Evolutionary conservation across 2,888 invertebrate species (phyloP).

Genomic region (Standfussiana lucernea): DNA sequence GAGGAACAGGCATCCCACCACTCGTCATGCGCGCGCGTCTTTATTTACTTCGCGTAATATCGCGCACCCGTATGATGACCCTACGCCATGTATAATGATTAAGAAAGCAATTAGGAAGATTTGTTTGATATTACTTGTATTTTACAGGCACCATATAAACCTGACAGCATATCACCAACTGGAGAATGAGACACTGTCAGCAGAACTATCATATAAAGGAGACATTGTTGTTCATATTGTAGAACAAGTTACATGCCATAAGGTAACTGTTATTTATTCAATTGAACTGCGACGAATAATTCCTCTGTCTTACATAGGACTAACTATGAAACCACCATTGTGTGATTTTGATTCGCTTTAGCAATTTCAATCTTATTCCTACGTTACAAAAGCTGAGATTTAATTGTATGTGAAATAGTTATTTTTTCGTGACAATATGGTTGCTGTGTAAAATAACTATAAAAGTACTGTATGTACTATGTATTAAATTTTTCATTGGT

Average conservation of each 20-base stretch:
- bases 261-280: constrained; percentile 73
- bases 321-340: not conserved
- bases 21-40: too few relatives aligned
- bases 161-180: constrained; percentile 95
- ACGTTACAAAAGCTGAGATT: not conserved
- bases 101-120: not conserved
- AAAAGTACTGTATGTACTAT: not conserved
- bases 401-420: not conserved
- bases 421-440: not conserved
- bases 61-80: not conserved
- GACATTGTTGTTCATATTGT: constrained; percentile 94
- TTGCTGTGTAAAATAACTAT: not conserved
- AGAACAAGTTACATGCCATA: constrained; percentile 93
- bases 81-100: not conserved
- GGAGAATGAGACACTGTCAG: constrained; percentile 96
- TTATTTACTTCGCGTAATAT: too few relatives aligned
- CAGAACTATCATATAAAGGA: constrained; percentile 93
- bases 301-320: not conserved
- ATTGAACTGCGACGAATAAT: not conserved
- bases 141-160: constrained; percentile 92
- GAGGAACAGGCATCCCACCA: too few relatives aligned
- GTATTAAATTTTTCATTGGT: not conserved
- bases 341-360: not conserved
- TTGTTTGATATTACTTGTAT: not conserved
- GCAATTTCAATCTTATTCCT: not conserved